Evolutionary conservation across 2,113 vertebrate genomes (phyloP), one percentile per base, ranked within the genome.

Genomic region (Entelurus aequoreus): DNA sequence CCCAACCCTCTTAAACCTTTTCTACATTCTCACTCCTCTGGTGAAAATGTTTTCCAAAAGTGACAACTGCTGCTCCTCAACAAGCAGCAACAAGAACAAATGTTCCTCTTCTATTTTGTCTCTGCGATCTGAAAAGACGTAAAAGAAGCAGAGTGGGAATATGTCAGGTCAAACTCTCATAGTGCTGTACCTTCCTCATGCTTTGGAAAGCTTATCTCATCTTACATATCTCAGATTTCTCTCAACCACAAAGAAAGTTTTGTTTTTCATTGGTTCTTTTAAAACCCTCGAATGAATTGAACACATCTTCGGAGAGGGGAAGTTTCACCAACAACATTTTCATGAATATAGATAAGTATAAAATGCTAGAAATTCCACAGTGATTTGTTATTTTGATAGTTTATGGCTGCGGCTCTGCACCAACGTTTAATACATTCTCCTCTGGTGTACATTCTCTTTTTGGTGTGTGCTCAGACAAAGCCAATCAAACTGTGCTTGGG

Each of bases 121-220:
- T 21, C 44, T 9, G 12, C 7, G 1, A 56, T 66, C 54, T 60
- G 68, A 80, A 72, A 54, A 65, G 62, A 5, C 3, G 9, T 52
- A 5, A 38, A 36, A 60, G 50, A 28, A 40, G 10, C 7, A 35
- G 60, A 48, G 49, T n/a, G 44, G 44, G 56, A 37, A 6, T 50
- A 76, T 8, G 21, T 82, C 80, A 84, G 7, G n/a, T 19, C 85
- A 83, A 80, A 80, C 74, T 77, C 28, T 28, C 28, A 28, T 28
- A 28, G 72, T 55, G 38, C 75, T 57, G 19, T 66, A 71, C 65
- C 52, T 65, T 53, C 70, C 66, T 65, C 60, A 75, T 65, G 60
- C 75, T 82, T 82, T 65, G 60, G 79, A 64, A 74, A 79, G 65
- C 65, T 44, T 69, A 80, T 64, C 63, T 57, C 48, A 8, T 73